Evolutionary conservation across 2,888 invertebrate species (phyloP).

Genomic region (Drosophila borealis): DNA sequence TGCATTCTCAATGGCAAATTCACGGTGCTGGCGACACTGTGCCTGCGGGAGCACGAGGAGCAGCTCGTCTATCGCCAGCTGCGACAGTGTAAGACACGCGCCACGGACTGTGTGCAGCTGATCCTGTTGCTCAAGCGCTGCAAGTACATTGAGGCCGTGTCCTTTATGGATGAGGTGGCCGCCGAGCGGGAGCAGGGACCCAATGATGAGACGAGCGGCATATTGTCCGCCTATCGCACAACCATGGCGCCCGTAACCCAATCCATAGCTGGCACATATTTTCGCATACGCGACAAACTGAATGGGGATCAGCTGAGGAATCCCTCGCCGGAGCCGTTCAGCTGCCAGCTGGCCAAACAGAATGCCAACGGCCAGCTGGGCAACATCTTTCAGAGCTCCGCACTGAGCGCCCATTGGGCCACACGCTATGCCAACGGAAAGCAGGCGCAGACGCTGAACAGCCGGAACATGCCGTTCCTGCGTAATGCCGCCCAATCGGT

Average conservation of each 20-base stretch:
- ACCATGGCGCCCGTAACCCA: conserved; percentile 83
- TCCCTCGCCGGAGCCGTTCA: conserved; percentile 76
- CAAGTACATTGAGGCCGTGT: conserved; percentile 84
- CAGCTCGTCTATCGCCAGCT: conserved; percentile 78
- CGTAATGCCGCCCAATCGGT: conserved; percentile 66
- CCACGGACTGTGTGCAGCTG: conserved; percentile 81
- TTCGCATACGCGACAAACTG: conserved; percentile 75
- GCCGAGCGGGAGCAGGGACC: conserved; percentile 42
- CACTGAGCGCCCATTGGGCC: conserved; percentile 81
- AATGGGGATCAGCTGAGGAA: conserved; percentile 51
- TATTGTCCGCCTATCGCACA: conserved; percentile 82
- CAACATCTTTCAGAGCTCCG: conserved; percentile 82
- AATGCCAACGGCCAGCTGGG: conserved; percentile 75
- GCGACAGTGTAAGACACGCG: conserved; percentile 67
- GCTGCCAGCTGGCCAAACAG: conserved; percentile 81
- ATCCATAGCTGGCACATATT: conserved; percentile 80
- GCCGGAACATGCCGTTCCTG: conserved; percentile 81
- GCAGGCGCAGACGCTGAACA: conserved; percentile 47
- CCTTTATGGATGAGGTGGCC: conserved; percentile 82
- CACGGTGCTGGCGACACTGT: conserved; percentile 79
- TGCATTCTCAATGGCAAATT: conserved; percentile 77
- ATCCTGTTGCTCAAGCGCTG: conserved; percentile 83
- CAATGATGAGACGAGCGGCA: conserved; percentile 75
- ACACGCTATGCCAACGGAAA: conserved; percentile 56
- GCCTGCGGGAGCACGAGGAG: conserved; percentile 81